These are phyloP conservation scores for Microctenopoma lineatum DNA, from an alignment of 2,797 vertebrate species.

Conservation along the genomic window DNA sequence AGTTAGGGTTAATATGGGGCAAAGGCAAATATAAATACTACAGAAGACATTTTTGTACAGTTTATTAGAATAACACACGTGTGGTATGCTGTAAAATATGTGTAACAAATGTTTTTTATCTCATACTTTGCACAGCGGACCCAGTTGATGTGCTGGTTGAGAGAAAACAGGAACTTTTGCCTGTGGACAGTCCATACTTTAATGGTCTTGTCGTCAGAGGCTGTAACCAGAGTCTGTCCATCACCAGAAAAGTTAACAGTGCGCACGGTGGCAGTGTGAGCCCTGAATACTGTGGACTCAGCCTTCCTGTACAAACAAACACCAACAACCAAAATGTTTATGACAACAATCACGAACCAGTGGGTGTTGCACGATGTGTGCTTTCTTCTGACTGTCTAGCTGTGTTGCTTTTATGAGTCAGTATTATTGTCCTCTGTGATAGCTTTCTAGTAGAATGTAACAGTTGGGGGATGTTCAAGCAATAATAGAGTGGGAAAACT, in stretches of 20 bases:
- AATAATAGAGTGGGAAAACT: neutral
- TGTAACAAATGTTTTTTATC: neutral
- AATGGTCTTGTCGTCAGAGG: conserved; percentile 97
- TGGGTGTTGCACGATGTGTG: conserved; percentile 28
- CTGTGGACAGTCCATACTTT: conserved; percentile 96
- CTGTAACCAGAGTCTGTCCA: conserved; percentile 92
- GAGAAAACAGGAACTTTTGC: conserved; percentile 95
- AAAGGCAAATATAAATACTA: neutral
- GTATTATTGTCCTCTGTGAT: conserved; percentile 6
- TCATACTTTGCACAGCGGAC: conserved; percentile 96
- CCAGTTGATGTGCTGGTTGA: conserved; percentile 97
- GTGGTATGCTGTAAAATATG: no score
- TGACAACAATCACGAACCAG: conserved; percentile 23
- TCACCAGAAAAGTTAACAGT: conserved; percentile 93
- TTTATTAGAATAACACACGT: neutral
- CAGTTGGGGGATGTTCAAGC: neutral
- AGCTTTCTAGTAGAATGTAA: conserved; percentile 1
- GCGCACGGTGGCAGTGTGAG: conserved; percentile 92
- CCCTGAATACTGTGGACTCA: conserved; percentile 91
- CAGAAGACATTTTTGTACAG: neutral
- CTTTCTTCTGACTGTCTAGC: conserved; percentile 1
- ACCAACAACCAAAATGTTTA: conserved; percentile 21
- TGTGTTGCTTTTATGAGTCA: conserved; percentile 40
- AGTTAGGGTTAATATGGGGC: neutral
- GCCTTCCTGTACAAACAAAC: conserved; percentile 86